Evolutionary conservation across 2,113 vertebrate genomes (phyloP), one percentile per base, ranked within the genome.

Genomic region (Struthio camelus): DNA sequence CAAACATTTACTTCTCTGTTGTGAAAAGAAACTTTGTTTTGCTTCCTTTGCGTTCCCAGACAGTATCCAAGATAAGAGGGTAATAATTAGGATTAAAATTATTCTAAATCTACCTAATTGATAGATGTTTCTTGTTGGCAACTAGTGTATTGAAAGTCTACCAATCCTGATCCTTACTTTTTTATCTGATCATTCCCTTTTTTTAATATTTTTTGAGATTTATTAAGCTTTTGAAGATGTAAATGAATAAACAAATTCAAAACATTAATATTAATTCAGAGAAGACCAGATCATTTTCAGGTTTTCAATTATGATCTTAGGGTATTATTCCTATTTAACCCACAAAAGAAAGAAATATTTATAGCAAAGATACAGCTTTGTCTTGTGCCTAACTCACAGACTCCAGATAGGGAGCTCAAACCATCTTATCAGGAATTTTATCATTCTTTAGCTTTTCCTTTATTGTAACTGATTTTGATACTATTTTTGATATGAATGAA

Each of bases 401-500:
- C 65, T 93, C 40, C 69, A 54, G 36, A 67, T 67, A 32, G 6
- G 6, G n/a, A 87, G 9, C 11, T 75, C n/a, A 25, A 71, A 75
- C 20, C 51, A 5, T 28, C 34, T 87, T 44, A 72, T 32, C 7
- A 77, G 69, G 23, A 78, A 28, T 32, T 90, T 54, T 72, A 36
- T 84, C 89, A 22, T 28, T 64, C 25, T 80, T 82, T n/a, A 62
- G 11, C 12, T 81, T 83, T 96, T 27, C 34, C 25, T 76, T 78
- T 80, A 9, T 69, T 80, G 42, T 80, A 94, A 80, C 17, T 20
- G 44, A 18, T 56, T 95, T 89, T 80, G 17, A 40, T 72, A 69
- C 65, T 71, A 15, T 85, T 97, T 89, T 79, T 95, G 77, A 94
- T 73, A 90, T 70, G 91, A 94, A 91, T 67, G 71, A 91, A 90